A percentile compares a stretch with the other conserved stretches of the same genome.
These are phyloP conservation scores for Acanthurus leucopareius DNA, from an alignment of 2,797 vertebrate genomes.

Conservation along the genomic window DNA sequence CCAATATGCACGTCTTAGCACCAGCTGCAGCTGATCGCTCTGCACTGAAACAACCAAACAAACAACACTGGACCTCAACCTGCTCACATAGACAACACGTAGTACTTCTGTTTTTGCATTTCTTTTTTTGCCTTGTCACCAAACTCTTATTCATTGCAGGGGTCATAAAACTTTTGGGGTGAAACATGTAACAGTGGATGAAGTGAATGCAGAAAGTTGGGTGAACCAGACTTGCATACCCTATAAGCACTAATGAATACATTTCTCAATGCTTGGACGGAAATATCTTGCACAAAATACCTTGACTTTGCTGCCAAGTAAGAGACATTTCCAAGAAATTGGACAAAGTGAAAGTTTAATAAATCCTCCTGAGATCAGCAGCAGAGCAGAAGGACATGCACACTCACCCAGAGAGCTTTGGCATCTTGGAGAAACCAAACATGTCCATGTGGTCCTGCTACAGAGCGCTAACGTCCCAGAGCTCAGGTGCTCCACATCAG, in stretches of 20 bases:
- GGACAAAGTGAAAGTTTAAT: neutral
- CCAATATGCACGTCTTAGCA: neutral
- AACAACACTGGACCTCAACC: neutral
- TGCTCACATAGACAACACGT: neutral
- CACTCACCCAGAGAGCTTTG: constrained; percentile 95
- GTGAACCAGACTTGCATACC: neutral
- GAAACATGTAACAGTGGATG: neutral
- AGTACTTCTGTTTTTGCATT: neutral
- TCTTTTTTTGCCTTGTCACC: neutral
- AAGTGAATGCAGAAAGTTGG: neutral
- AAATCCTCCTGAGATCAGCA: neutral
- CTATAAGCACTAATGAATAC: neutral
- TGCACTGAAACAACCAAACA: no score
- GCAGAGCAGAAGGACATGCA: neutral
- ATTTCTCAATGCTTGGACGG: neutral
- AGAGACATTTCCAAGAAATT: neutral
- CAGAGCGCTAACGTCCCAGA: constrained; percentile 51
- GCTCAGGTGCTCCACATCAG: constrained; percentile 66
- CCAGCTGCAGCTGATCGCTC: no score
- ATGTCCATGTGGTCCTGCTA: constrained; percentile 90
- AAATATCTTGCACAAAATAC: neutral
- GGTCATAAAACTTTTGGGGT: neutral
- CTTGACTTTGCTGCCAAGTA: neutral
- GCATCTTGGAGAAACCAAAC: constrained; percentile 97
- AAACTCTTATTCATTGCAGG: neutral